Evolutionary conservation across 2,113 vertebrate genomes (phyloP).

Genomic region (Coptodon rendalli): DNA sequence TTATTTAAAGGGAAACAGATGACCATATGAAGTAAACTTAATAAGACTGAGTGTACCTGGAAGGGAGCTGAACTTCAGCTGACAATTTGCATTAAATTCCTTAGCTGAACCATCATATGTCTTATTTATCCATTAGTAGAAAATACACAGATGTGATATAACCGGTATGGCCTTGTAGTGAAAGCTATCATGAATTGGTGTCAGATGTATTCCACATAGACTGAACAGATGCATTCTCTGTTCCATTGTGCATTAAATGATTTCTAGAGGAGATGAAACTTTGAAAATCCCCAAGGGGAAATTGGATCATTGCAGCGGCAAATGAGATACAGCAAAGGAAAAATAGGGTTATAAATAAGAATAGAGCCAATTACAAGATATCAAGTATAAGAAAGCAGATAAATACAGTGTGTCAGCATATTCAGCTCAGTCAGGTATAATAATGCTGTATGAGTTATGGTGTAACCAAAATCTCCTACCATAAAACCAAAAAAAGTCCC

Average conservation of each 20-base stretch:
- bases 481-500: background rate
- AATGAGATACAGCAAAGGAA: conserved; percentile 25
- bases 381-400: conserved; percentile 1
- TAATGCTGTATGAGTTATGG: background rate
- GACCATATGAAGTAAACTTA: background rate
- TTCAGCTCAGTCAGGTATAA: background rate
- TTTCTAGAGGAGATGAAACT: conserved; percentile 30
- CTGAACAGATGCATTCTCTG: conserved; percentile 22
- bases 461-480: background rate
- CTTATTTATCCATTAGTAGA: background rate
- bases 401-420: background rate
- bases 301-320: conserved; percentile 22
- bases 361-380: background rate
- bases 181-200: background rate
- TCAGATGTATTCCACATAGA: background rate
- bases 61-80: background rate
- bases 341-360: conserved; percentile 30
- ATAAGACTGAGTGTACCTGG: background rate
- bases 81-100: background rate
- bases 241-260: conserved; percentile 48
- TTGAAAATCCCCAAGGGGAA: conserved; percentile 34
- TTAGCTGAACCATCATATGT: background rate
- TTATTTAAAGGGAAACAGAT: background rate
- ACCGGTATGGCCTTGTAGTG: background rate
- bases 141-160: background rate